Evolutionary conservation across 2,888 invertebrate genomes (phyloP).

Genomic region (Drosophila merina): DNA sequence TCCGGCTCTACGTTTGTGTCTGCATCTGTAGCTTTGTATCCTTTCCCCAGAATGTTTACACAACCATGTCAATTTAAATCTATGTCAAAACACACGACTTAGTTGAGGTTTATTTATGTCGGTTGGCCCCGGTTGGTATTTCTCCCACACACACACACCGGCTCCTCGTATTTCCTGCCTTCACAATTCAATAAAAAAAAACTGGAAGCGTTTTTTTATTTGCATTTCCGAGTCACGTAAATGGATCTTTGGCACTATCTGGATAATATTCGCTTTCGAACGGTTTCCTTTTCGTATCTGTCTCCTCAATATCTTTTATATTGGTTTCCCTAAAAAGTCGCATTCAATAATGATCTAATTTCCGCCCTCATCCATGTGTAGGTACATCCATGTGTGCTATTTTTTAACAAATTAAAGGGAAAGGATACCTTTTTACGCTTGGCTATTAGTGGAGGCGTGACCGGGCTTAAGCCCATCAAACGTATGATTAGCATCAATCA

Average conservation of each 20-base stretch:
- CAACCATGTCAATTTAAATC: slow-evolving; percentile 77
- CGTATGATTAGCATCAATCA: slow-evolving; percentile 67
- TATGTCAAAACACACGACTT: slow-evolving; percentile 79
- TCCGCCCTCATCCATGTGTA: slow-evolving; percentile 16
- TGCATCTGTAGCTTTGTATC: slow-evolving; percentile 4
- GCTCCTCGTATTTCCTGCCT: slow-evolving; percentile 14
- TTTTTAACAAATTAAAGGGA: slow-evolving; percentile 41
- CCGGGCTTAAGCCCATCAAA: slow-evolving; percentile 22
- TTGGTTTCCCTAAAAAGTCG: slow-evolving; percentile 54
- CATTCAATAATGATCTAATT: slow-evolving; percentile 57
- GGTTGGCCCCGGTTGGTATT: slow-evolving; percentile 48
- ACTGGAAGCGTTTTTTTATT: slow-evolving; percentile 62
- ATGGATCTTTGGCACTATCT: slow-evolving; percentile 73
- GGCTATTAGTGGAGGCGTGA: slow-evolving; percentile 34
- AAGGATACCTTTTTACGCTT: slow-evolving; percentile 11
- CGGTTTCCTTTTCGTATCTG: neutral
- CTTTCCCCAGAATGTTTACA: slow-evolving; percentile 59
- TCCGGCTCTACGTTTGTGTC: slow-evolving; percentile 15
- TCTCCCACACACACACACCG: slow-evolving; percentile 1
- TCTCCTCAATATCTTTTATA: slow-evolving; percentile 39
- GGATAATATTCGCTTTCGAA: slow-evolving; percentile 64
- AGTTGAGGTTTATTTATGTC: slow-evolving; percentile 80
- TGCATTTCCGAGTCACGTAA: slow-evolving; percentile 73
- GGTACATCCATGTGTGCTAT: slow-evolving; percentile 10
- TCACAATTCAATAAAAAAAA: slow-evolving; percentile 73